Evolutionary conservation across 2,888 invertebrate genomes (phyloP).

Genomic region (Trissoscelio sp.): DNA sequence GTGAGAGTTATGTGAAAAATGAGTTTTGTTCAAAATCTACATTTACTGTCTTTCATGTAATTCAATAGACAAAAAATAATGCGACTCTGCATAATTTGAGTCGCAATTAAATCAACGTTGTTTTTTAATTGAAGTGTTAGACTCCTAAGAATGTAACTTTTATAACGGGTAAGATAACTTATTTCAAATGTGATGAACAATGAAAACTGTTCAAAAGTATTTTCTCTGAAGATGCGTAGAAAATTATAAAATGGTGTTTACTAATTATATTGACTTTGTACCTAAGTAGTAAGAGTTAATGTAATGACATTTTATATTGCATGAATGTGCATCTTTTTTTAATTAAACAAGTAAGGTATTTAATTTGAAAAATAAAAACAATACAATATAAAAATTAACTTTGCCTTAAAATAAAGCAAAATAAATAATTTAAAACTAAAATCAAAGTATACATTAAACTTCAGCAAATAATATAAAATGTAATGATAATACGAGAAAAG

Average conservation of each 20-base stretch:
- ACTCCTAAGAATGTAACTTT: neutral
- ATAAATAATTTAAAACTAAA: neutral
- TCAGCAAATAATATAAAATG: slow-evolving; percentile 1
- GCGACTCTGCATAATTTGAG: neutral
- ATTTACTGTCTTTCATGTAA: neutral
- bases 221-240: neutral
- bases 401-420: neutral
- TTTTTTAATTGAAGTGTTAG: slow-evolving; percentile 1
- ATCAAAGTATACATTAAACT: slow-evolving; percentile 1
- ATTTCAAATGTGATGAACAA: neutral
- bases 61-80: neutral
- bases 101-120: neutral
- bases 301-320: too few relatives aligned
- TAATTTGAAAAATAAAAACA: neutral
- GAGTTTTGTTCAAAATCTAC: neutral
- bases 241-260: neutral
- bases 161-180: neutral
- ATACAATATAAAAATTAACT: neutral
- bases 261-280: neutral
- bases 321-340: too few relatives aligned
- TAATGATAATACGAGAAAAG: neutral
- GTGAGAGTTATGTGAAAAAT: neutral
- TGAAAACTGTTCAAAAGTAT: slow-evolving; percentile 1
- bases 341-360: neutral
- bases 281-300: neutral